Evolutionary conservation across 2,113 vertebrate genomes (phyloP).

Genomic region (Todiramphus chloris): DNA sequence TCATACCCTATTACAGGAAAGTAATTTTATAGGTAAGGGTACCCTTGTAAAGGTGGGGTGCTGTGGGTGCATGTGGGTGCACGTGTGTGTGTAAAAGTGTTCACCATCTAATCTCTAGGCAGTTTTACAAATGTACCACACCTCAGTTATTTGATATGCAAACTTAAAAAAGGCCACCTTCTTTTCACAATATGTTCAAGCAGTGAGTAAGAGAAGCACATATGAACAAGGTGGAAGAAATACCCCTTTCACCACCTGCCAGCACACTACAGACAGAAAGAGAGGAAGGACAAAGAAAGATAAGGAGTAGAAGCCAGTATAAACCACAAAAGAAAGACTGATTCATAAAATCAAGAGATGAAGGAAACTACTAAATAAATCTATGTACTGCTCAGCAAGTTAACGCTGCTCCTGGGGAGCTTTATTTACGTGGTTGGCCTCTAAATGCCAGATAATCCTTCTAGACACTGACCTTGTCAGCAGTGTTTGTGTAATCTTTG

Average conservation of each 20-base stretch:
- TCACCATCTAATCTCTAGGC: background rate
- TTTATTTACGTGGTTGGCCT: slow-evolving; percentile 14
- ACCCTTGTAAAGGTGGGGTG: background rate
- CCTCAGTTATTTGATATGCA: background rate
- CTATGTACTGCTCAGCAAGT: background rate
- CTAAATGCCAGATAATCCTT: slow-evolving; percentile 45
- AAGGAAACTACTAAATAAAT: slow-evolving; percentile 13
- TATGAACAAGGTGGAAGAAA: background rate
- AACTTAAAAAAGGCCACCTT: background rate
- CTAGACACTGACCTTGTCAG: slow-evolving; percentile 33
- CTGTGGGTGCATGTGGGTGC: background rate
- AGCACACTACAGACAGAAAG: background rate
- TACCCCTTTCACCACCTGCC: background rate
- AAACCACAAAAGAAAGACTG: background rate
- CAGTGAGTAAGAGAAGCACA: background rate
- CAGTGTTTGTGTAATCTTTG: slow-evolving; percentile 30
- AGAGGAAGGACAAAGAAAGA: background rate
- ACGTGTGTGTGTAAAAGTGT: background rate
- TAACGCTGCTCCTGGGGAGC: background rate
- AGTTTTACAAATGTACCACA: background rate
- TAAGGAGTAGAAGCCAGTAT: background rate
- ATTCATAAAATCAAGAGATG: background rate
- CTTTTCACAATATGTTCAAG: background rate
- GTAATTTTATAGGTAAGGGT: background rate
- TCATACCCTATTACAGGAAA: background rate